Percentiles rank a stretch among this genome's conserved stretches.
Evolutionary conservation across 2,888 invertebrate genomes (phyloP).

Genomic region (Machimus atricapillus): DNA sequence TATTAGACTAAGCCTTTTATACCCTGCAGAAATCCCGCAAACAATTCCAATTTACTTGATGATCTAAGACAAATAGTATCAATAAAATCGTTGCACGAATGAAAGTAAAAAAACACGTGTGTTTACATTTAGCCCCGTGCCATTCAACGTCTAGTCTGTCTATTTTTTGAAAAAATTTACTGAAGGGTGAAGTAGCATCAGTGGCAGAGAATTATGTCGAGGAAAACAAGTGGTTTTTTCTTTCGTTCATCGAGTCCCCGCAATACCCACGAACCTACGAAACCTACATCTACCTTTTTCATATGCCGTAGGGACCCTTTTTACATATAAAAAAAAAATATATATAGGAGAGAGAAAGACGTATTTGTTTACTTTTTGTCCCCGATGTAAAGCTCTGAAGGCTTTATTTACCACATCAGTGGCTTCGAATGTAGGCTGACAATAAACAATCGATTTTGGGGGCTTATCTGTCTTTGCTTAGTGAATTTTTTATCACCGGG

Average conservation of each 20-base stretch:
- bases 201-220: not conserved
- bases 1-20: not conserved
- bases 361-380: conserved; percentile 19
- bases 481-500: not conserved
- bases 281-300: not conserved
- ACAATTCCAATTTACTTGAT: not conserved
- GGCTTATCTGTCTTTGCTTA: not conserved
- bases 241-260: not conserved
- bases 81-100: not conserved
- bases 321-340: not conserved
- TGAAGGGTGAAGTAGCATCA: not conserved
- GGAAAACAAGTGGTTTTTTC: not conserved
- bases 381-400: not conserved
- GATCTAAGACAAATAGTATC: not conserved
- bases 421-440: not conserved
- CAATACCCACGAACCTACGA: not conserved
- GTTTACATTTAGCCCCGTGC: not conserved
- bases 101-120: not conserved
- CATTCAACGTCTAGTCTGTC: not conserved
- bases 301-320: not conserved
- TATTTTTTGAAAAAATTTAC: not conserved
- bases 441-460: not conserved
- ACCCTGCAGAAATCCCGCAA: not conserved
- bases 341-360: not conserved
- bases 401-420: conserved; percentile 24